phyloP scores from a whole-genome alignment of 1,140 invertebrate species.

The Drosophila subpulchrella region DNA sequence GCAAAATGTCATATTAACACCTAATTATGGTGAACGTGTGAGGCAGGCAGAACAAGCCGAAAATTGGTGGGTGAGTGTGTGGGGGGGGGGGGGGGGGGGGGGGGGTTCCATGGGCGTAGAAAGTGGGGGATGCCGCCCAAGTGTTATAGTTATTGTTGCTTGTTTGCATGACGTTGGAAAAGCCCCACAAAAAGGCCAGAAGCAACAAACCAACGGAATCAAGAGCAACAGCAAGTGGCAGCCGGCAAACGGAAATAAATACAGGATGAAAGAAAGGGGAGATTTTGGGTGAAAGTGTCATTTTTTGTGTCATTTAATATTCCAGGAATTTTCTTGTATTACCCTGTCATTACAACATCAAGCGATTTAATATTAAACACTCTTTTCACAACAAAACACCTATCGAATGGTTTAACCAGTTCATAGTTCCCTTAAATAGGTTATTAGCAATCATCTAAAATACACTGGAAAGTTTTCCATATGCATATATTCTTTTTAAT shows the following conservation, averaged over 20 bases:
- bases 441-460: too few relatives aligned
- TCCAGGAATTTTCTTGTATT: too few relatives aligned
- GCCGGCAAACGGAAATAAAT: not conserved
- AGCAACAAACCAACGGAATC: conserved; percentile 21
- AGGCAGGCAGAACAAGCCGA: conserved; percentile 8
- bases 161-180: conserved; percentile 19
- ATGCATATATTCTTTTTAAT: too few relatives aligned
- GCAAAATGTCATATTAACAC: conserved; percentile 76
- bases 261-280: not conserved
- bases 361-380: too few relatives aligned
- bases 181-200: conserved; percentile 33
- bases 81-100: too few relatives aligned
- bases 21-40: conserved; percentile 63
- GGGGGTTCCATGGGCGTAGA: not conserved
- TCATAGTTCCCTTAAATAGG: too few relatives aligned
- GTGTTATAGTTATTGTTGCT: not conserved
- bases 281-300: not conserved
- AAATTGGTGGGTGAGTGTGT: not conserved
- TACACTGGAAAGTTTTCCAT: too few relatives aligned
- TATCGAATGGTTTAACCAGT: too few relatives aligned
- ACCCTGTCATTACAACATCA: too few relatives aligned
- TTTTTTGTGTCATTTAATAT: not conserved
- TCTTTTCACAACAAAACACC: too few relatives aligned
- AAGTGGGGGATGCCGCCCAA: conserved; percentile 6
- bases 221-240: conserved; percentile 23